Evolutionary conservation across 2,888 invertebrate genomes (phyloP).

Genomic region (Homarus gammarus): DNA sequence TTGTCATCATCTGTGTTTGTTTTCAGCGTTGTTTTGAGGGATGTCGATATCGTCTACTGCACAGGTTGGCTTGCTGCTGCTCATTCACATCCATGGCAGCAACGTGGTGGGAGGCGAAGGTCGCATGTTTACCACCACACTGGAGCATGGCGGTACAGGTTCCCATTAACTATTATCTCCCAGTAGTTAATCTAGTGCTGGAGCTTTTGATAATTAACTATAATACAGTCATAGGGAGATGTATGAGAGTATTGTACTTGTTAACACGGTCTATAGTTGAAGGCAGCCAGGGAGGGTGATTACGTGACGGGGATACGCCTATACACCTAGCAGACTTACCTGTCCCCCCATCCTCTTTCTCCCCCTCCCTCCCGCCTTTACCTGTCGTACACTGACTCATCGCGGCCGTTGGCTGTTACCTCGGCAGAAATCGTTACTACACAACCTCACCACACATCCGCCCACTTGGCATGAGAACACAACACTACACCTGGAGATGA

Average conservation of each 20-base stretch:
- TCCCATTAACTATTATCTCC: too few species aligned
- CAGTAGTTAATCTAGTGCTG: too few species aligned
- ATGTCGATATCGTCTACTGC: not conserved
- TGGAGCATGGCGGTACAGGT: not conserved
- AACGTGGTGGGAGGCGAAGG: not conserved
- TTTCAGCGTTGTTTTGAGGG: too few species aligned
- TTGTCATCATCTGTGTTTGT: too few species aligned
- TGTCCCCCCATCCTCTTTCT: not conserved
- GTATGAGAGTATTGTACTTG: too few species aligned
- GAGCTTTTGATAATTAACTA: too few species aligned
- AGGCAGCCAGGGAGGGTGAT: too few species aligned
- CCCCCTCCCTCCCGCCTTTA: not conserved
- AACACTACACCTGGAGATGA: too few species aligned
- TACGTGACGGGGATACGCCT: not conserved
- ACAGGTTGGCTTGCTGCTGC: not conserved
- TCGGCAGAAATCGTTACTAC: slow-evolving; percentile 18
- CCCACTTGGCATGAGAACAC: too few species aligned
- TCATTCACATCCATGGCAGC: not conserved
- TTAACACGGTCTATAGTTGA: too few species aligned
- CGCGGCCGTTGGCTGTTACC: slow-evolving; percentile 4
- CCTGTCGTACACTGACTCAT: slow-evolving; percentile 36
- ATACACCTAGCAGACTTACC: not conserved
- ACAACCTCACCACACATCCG: slow-evolving; percentile 11
- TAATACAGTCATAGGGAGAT: too few species aligned
- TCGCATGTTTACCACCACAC: not conserved